Evolutionary conservation across 2,888 invertebrate genomes (phyloP).

Genomic region (Eupeodes latifasciatus): DNA sequence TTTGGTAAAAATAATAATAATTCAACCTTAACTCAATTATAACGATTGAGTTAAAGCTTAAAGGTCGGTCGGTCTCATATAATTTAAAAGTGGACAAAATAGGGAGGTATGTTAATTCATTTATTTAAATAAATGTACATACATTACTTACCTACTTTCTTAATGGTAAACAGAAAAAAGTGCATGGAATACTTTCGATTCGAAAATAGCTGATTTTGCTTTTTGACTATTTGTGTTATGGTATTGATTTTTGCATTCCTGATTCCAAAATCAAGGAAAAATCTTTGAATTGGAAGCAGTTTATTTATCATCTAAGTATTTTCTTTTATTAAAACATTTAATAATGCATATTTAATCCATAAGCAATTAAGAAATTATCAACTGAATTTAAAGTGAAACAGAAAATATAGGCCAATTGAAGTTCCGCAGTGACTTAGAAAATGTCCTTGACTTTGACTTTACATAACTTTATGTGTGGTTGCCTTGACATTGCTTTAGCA

Average conservation of each 20-base stretch:
- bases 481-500: slow-evolving; percentile 41
- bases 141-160: slow-evolving; percentile 1
- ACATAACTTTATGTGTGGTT: slow-evolving; percentile 44
- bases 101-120: slow-evolving; percentile 45
- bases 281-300: not conserved
- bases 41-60: slow-evolving; percentile 5
- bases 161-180: not conserved
- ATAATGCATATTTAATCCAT: no score
- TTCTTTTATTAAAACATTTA: no score
- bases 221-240: not conserved
- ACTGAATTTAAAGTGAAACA: not conserved
- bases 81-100: slow-evolving; percentile 51
- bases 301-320: no score
- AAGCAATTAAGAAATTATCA: not conserved
- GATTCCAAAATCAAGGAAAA: not conserved
- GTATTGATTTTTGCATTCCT: slow-evolving; percentile 24
- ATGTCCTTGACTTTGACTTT: slow-evolving; percentile 60
- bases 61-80: not conserved
- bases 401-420: not conserved
- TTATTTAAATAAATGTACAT: not conserved
- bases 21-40: slow-evolving; percentile 39
- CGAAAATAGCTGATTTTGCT: not conserved
- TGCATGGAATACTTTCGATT: not conserved
- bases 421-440: not conserved
- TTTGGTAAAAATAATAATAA: not conserved